Conservation (phyloP, 1,140 invertebrate species). For the Pseudomyrmex concolor region DNA sequence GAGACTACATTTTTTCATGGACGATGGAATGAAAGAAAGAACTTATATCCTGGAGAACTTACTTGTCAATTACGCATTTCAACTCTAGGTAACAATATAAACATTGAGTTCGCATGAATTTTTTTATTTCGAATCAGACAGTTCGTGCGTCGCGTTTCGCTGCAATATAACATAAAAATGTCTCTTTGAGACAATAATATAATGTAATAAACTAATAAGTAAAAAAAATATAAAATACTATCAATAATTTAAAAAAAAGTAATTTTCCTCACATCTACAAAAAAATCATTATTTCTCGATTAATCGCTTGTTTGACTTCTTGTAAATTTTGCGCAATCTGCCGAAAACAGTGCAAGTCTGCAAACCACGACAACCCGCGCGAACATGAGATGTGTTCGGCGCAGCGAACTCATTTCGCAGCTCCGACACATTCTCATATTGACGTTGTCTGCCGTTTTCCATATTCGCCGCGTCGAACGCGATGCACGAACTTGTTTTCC, state of each 20-base stretch:
- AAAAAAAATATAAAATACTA: too few relatives aligned
- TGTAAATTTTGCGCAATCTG: not conserved
- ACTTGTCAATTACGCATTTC: constrained; percentile 5
- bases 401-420: constrained; percentile 31
- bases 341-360: constrained; percentile 5
- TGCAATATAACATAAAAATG: constrained; percentile 13
- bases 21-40: not conserved
- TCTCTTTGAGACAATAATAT: not conserved
- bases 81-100: constrained; percentile 42
- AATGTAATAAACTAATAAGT: not conserved
- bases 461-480: constrained; percentile 7
- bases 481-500: constrained; percentile 58
- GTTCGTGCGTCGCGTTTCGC: constrained; percentile 19
- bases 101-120: constrained; percentile 45
- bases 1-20: not conserved
- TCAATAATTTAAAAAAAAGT: not conserved
- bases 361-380: not conserved
- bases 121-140: constrained; percentile 29
- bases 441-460: constrained; percentile 29
- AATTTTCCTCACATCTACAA: not conserved
- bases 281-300: not conserved
- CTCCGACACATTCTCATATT: constrained; percentile 17
- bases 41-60: not conserved
- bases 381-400: constrained; percentile 4
- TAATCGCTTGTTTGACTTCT: constrained; percentile 4